phyloP scores from a whole-genome alignment of 2,113 vertebrate genomes.

The Ia io region DNA sequence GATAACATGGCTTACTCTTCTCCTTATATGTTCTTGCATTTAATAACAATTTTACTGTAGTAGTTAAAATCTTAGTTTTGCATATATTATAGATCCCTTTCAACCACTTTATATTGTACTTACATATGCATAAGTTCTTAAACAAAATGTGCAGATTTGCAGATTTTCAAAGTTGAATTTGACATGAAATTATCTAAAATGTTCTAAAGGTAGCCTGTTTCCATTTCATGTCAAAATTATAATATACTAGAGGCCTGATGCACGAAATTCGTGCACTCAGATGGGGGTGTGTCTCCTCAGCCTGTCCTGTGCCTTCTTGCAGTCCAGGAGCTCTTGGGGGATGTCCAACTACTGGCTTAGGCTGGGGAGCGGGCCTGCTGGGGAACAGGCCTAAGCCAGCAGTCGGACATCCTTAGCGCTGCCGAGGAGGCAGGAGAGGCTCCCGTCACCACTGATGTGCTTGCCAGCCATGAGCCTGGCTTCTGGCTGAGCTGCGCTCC shows the following conservation, averaged over 20 bases:
- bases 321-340: no score
- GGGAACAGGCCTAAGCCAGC: no score
- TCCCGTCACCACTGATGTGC: no score
- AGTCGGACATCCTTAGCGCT: no score
- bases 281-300: no score
- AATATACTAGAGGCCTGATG: background rate
- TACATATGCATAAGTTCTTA: background rate
- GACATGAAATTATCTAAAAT: background rate
- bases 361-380: no score
- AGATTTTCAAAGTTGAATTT: slow-evolving; percentile 3
- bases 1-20: background rate
- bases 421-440: no score
- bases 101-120: background rate
- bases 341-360: no score
- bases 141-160: background rate
- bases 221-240: background rate
- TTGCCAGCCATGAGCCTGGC: no score
- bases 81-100: background rate
- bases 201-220: background rate
- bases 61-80: background rate
- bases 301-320: no score
- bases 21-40: background rate
- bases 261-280: no score
- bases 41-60: background rate
- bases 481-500: no score